Evolutionary conservation across 1,140 invertebrate species (phyloP).

Genomic region (Magallana angulata): DNA sequence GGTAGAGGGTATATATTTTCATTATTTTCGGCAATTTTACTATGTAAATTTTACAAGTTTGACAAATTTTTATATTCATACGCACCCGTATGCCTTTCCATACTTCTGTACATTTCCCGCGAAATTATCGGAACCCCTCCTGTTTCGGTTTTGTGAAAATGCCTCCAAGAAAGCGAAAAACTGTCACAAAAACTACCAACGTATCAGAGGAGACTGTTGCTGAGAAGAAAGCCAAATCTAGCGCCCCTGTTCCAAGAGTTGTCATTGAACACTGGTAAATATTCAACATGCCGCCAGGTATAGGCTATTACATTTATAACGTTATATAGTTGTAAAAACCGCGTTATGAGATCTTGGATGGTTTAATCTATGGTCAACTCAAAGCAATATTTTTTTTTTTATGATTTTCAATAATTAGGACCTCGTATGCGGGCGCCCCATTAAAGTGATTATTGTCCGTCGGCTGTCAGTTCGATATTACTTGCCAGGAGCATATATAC

Average conservation of each 20-base stretch:
- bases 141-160: neutral
- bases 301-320: too few relatives aligned
- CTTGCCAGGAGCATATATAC: too few relatives aligned
- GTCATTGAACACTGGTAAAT: constrained; percentile 1
- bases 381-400: too few relatives aligned
- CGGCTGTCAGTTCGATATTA: too few relatives aligned
- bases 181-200: neutral
- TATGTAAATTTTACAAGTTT: too few relatives aligned
- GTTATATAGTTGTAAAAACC: neutral
- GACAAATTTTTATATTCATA: too few relatives aligned
- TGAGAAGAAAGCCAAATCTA: neutral
- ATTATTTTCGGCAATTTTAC: too few relatives aligned
- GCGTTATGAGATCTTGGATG: neutral
- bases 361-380: neutral
- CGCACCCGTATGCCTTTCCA: neutral
- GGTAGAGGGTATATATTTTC: too few relatives aligned
- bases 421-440: too few relatives aligned
- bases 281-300: too few relatives aligned
- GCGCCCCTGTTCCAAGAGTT: neutral
- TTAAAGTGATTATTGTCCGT: too few relatives aligned
- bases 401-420: too few relatives aligned
- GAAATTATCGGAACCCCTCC: neutral
- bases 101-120: neutral
- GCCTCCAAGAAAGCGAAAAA: constrained; percentile 6
- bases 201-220: neutral